A percentile compares a stretch with the other conserved stretches of the same genome.
phyloP scores from a whole-genome alignment of 2,888 invertebrate genomes.

The Entomobrya proxima region DNA sequence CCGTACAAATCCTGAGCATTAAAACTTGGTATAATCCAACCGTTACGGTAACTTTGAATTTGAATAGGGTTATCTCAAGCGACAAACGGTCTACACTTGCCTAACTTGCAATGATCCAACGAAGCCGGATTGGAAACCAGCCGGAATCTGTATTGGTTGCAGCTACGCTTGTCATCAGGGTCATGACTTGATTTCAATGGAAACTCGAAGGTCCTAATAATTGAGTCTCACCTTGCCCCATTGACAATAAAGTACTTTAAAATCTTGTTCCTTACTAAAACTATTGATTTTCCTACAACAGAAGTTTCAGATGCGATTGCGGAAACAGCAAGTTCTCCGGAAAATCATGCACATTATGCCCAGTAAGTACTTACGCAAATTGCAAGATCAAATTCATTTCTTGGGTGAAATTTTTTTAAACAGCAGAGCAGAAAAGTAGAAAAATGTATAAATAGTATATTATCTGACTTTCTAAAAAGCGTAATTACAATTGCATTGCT shows the following conservation, averaged over 20 bases:
- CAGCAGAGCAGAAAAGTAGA: too few species aligned
- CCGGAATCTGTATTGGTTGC: conserved; percentile 95
- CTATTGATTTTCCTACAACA: conserved; percentile 76
- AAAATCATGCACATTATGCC: conserved; percentile 83
- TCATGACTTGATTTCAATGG: conserved; percentile 95
- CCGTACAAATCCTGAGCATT: too few species aligned
- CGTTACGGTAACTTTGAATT: conserved; percentile 27
- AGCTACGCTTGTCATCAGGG: conserved; percentile 95
- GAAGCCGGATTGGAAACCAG: conserved; percentile 81
- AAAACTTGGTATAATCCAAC: too few species aligned
- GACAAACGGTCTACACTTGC: conserved; percentile 97
- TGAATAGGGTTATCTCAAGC: conserved; percentile 89
- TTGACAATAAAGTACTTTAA: neutral
- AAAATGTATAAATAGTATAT: too few species aligned
- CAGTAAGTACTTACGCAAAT: too few species aligned
- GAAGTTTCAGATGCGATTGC: conserved; percentile 96
- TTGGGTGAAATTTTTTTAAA: too few species aligned
- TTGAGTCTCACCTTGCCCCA: neutral
- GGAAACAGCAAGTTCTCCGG: conserved; percentile 86
- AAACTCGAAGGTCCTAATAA: conserved; percentile 85
- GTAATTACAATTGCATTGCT: too few species aligned
- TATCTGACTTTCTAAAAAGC: too few species aligned
- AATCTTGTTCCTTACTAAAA: neutral
- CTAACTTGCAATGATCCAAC: conserved; percentile 88
- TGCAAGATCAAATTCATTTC: too few species aligned